A percentile compares a stretch with the other conserved stretches of the same genome.
phyloP scores from a whole-genome alignment of 2,797 vertebrate species.

The Acanthurus tractus region DNA sequence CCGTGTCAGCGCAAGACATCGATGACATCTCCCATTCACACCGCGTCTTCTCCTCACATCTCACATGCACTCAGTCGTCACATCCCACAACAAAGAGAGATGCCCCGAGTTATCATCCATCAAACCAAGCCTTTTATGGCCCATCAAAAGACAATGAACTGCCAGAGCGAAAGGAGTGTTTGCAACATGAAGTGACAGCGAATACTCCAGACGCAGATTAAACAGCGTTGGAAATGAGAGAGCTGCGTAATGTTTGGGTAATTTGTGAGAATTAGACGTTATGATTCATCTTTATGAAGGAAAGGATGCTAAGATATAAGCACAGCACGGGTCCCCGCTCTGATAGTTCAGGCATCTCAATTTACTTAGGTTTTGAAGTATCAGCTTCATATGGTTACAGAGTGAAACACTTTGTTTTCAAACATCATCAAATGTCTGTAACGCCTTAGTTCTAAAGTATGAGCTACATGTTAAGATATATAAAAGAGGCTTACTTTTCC shows the following conservation, averaged over 20 bases:
- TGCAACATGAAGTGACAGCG: conserved; percentile 79
- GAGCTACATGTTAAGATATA: conserved; percentile 56
- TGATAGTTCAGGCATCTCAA: conserved; percentile 58
- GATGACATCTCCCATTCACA: conserved; percentile 80
- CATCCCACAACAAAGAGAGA: conserved; percentile 83
- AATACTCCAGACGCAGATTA: conserved; percentile 81
- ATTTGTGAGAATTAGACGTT: conserved; percentile 79
- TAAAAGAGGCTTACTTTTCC: conserved; percentile 60
- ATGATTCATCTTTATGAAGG: conserved; percentile 75
- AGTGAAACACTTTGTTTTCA: conserved; percentile 56
- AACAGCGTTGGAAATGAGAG: conserved; percentile 76
- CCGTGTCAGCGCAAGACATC: conserved; percentile 69
- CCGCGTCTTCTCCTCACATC: conserved; percentile 77
- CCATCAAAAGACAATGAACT: conserved; percentile 86
- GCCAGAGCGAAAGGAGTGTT: conserved; percentile 78
- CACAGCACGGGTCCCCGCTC: conserved; percentile 60
- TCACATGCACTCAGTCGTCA: conserved; percentile 78
- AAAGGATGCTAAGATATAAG: conserved; percentile 57
- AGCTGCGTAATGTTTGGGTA: conserved; percentile 73
- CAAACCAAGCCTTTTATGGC: conserved; percentile 81
- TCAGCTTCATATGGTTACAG: conserved; percentile 48
- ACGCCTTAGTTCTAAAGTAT: conserved; percentile 46
- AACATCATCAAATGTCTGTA: conserved; percentile 57
- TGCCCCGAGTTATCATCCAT: conserved; percentile 84
- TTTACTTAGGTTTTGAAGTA: conserved; percentile 75